Percentiles rank a stretch among this genome's conserved stretches.
These are phyloP conservation scores for Mycogona germanica DNA, from an alignment of 2,888 invertebrate genomes.

Conservation along the genomic window DNA sequence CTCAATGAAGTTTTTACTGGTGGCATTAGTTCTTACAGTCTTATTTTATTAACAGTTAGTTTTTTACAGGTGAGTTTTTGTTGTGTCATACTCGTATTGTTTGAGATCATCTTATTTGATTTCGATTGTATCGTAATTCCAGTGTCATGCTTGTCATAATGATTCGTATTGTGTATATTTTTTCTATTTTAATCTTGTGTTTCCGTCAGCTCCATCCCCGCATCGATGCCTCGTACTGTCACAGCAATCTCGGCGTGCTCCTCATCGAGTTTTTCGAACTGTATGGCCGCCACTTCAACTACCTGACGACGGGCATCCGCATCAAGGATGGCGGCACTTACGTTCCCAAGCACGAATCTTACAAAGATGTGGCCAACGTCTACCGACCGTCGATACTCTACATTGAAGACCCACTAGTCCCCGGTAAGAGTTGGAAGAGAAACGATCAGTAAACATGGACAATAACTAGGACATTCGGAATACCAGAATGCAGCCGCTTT, in stretches of 20 bases:
- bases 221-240: conserved; percentile 48
- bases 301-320: conserved; percentile 84
- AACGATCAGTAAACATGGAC: no score
- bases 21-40: conserved; percentile 96
- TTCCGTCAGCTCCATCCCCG: conserved; percentile 66
- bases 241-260: conserved; percentile 78
- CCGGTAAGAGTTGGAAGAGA: conserved; percentile 33
- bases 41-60: conserved; percentile 96
- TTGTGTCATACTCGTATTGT: neutral
- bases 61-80: conserved; percentile 59
- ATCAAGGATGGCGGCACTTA: conserved; percentile 89
- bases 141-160: neutral
- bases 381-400: conserved; percentile 87
- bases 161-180: no score
- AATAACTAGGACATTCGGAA: no score
- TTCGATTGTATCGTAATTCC: neutral
- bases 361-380: conserved; percentile 86
- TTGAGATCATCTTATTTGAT: neutral
- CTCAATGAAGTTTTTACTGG: conserved; percentile 99
- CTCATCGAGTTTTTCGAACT: conserved; percentile 95
- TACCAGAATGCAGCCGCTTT: no score
- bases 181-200: neutral
- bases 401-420: conserved; percentile 93
- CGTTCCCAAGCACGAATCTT: conserved; percentile 81
- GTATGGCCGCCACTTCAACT: conserved; percentile 93